Conservation (phyloP, 2,888 invertebrate species). For the Acrobasis consociella region DNA sequence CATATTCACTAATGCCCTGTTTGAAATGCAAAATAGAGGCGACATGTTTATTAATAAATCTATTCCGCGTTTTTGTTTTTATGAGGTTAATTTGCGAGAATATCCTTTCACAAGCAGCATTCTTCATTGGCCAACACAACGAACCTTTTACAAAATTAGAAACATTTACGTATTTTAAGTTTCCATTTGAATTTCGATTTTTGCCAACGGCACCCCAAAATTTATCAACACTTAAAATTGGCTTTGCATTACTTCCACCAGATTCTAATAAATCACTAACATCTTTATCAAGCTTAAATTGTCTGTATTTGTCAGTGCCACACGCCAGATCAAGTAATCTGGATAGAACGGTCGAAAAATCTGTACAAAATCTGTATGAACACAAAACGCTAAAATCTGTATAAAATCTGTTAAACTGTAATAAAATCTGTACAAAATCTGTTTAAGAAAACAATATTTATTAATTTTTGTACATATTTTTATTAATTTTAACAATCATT, state of each 20-base stretch:
- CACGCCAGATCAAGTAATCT: too few species aligned
- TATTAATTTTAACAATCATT: too few species aligned
- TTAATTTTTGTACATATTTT: too few species aligned
- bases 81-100: slow-evolving; percentile 26
- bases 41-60: slow-evolving; percentile 27
- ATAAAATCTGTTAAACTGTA: background rate
- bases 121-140: slow-evolving; percentile 15
- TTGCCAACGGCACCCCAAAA: slow-evolving; percentile 28
- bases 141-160: slow-evolving; percentile 2
- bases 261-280: slow-evolving; percentile 25
- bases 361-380: too few species aligned
- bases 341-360: too few species aligned
- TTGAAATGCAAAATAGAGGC: slow-evolving; percentile 8
- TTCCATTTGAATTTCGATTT: slow-evolving; percentile 23
- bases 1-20: slow-evolving; percentile 24
- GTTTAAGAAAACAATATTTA: too few species aligned
- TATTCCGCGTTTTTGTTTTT: slow-evolving; percentile 24
- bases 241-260: slow-evolving; percentile 22
- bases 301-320: slow-evolving; percentile 19
- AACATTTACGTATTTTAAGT: slow-evolving; percentile 24
- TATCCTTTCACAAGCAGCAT: slow-evolving; percentile 26
- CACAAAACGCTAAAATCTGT: background rate
- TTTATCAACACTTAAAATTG: slow-evolving; percentile 27
- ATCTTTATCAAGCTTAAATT: slow-evolving; percentile 25
- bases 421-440: too few species aligned